These are phyloP conservation scores for Colossoma macropomum DNA, from an alignment of 2,113 vertebrate genomes.

Conservation along the genomic window DNA sequence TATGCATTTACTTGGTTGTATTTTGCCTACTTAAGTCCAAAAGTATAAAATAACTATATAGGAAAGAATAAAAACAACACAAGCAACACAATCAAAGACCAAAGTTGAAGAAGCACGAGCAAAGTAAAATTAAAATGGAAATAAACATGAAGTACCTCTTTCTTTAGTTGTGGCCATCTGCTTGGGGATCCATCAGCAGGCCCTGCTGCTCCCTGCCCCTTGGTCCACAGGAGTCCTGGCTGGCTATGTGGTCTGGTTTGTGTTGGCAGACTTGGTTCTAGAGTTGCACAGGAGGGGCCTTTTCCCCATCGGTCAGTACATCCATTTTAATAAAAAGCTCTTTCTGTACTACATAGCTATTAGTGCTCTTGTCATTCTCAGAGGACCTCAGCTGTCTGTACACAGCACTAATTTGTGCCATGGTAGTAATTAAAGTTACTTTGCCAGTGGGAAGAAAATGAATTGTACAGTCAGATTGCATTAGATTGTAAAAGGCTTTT, in stretches of 20 bases:
- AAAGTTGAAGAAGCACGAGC: neutral
- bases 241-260: constrained; percentile 84
- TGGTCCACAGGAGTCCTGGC: constrained; percentile 81
- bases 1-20: too few relatives aligned
- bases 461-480: constrained; percentile 46
- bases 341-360: neutral
- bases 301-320: constrained; percentile 49
- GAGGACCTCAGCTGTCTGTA: neutral
- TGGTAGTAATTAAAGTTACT: constrained; percentile 16
- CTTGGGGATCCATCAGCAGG: constrained; percentile 84
- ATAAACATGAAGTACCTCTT: constrained; percentile 5
- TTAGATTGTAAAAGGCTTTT: constrained; percentile 47
- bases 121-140: neutral
- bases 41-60: too few relatives aligned
- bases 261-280: constrained; percentile 77
- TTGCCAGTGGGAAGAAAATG: constrained; percentile 34
- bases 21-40: too few relatives aligned
- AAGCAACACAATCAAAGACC: neutral
- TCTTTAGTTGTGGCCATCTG: constrained; percentile 77
- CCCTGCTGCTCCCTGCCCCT: constrained; percentile 77
- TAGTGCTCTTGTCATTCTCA: neutral
- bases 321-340: neutral
- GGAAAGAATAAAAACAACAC: neutral
- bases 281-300: constrained; percentile 74
- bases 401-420: constrained; percentile 39